Base-by-base conservation (phyloP, 2,888 invertebrate genomes). In the Magallana nippona region DNA sequence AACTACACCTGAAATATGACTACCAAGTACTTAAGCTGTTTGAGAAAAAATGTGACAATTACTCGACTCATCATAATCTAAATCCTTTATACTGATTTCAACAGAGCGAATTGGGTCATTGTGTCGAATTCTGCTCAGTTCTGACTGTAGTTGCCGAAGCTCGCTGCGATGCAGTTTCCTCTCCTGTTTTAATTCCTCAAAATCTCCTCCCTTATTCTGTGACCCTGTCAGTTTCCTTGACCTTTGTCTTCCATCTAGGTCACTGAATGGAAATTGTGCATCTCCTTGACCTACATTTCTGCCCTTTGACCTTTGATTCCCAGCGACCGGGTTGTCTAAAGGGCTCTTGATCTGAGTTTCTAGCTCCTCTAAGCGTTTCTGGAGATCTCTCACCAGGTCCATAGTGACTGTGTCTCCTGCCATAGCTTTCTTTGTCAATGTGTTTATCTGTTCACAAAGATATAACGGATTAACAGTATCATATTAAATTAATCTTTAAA, bases 81-180 rank as follows among this genome's bases (percentile, higher is more conserved):
- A 89, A 78, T 93, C 92, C 32, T 86, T 85, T 57, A 71, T 86
- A n/a, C 88, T 84, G 10, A 93, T 82, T 81, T 92, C 92, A 82
- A 91, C 88, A 55, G 88, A 90, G 22, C 89, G 88, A 5, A 92
- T 86, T 1, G 91, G 91, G 83, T 93, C 92, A 22, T 87, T 88
- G 83, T 91, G 88, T 78, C 89, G 88, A 57, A 90, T 88, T 82
- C 90, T 85, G 60, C 87, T 88, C 58, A 92, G 81, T 84, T 92
- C 92, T 55, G 89, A 86, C 82, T 92, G 89, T 15, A 92, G 85
- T 85, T 92, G 90, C 85, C 92, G 91, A 77, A 92, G 90, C 81
- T 91, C 89, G 77, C 88, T 87, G 57, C 91, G 85, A 81, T 92
- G 91, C 55, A 89, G 87, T 78, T 91, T 90, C 78, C 91, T 92